These are phyloP conservation scores for Peromyscus attwateri DNA, from an alignment of 2,797 vertebrate species.

Conservation along the genomic window DNA sequence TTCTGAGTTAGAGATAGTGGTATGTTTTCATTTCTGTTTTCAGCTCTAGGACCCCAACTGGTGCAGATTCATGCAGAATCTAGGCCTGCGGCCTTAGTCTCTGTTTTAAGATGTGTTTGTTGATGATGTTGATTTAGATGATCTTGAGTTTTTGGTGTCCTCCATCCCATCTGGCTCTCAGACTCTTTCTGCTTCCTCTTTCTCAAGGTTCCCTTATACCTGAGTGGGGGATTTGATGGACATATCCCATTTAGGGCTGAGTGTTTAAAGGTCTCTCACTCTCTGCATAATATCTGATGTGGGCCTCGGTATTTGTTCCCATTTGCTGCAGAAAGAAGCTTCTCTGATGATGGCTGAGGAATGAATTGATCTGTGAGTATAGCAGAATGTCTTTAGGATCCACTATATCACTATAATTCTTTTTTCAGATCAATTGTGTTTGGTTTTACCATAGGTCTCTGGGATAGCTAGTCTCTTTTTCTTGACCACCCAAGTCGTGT, in stretches of 20 bases:
- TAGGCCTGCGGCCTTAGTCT: neutral
- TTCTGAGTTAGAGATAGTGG: neutral
- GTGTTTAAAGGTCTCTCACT: neutral
- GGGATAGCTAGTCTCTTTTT: neutral
- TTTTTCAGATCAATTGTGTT: neutral
- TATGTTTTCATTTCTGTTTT: neutral
- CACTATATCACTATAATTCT: neutral
- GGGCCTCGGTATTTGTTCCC: neutral
- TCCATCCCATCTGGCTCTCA: neutral
- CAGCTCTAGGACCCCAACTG: neutral
- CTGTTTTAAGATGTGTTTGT: neutral
- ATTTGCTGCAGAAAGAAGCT: neutral
- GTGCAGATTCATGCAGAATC: too few species aligned
- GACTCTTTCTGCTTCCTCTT: neutral
- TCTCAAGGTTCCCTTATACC: neutral
- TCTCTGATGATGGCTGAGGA: neutral
- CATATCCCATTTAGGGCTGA: neutral
- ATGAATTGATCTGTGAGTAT: neutral
- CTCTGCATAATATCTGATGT: neutral
- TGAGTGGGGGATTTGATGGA: neutral
- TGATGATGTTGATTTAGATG: neutral
- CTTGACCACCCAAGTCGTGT: neutral
- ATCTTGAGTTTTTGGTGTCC: neutral
- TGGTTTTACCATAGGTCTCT: neutral
- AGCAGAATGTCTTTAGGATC: neutral